phyloP scores from a whole-genome alignment of 2,888 invertebrate species.

The Alsophila aescularia region DNA sequence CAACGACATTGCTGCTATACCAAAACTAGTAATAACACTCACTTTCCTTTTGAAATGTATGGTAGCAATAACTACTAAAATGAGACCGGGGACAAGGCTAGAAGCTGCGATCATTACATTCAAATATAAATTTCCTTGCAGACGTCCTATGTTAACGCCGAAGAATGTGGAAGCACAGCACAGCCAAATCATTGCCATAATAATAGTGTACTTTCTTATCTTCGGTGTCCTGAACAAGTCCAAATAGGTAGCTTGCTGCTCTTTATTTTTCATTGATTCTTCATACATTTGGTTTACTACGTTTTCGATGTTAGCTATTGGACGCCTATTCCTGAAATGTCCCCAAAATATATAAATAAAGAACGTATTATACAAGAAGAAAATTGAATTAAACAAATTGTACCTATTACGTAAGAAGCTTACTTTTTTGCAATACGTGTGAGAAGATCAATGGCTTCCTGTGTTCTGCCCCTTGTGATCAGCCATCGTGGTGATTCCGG shows the following conservation, averaged over 20 bases:
- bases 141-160: constrained; percentile 90
- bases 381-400: too few species aligned
- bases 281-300: constrained; percentile 58
- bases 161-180: constrained; percentile 93
- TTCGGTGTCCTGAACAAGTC: constrained; percentile 88
- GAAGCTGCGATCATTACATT: constrained; percentile 90
- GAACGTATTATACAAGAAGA: too few species aligned
- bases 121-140: constrained; percentile 90
- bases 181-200: constrained; percentile 89
- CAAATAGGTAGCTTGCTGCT: constrained; percentile 53
- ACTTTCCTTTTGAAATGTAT: constrained; percentile 63
- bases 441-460: constrained; percentile 86
- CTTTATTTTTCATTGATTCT: constrained; percentile 52
- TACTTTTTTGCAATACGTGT: constrained; percentile 85
- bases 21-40: constrained; percentile 60
- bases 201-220: constrained; percentile 87
- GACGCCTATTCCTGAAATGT: constrained; percentile 70
- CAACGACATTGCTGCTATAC: constrained; percentile 60
- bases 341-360: too few species aligned
- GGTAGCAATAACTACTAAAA: constrained; percentile 61
- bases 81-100: constrained; percentile 58
- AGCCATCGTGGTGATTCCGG: constrained; percentile 93
- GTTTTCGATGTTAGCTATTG: constrained; percentile 59
- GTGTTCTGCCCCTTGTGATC: constrained; percentile 86
- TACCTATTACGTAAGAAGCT: constrained; percentile 32